A percentile compares a stretch with the other conserved stretches of the same genome.
Conservation (phyloP, 2,113 vertebrate species). For the Rhipidura dahli region DNA sequence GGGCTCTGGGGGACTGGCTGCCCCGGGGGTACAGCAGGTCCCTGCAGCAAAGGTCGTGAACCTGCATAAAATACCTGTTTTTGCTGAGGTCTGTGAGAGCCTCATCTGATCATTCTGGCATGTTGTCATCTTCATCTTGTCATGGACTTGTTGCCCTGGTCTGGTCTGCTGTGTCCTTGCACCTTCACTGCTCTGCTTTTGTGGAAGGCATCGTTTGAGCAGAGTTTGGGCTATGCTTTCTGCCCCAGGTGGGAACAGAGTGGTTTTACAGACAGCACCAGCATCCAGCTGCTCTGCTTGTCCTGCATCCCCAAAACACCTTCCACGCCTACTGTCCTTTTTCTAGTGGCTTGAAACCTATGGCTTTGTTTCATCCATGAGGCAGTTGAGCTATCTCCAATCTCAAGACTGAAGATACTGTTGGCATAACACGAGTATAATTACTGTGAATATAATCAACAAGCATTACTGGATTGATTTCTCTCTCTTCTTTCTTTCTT, state of each 20-base stretch:
- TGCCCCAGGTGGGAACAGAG: neutral
- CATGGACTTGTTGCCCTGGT: neutral
- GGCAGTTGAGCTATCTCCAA: neutral
- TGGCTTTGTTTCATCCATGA: neutral
- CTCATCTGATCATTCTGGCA: accelerated
- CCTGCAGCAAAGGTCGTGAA: neutral
- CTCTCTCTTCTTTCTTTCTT: neutral
- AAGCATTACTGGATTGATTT: slow-evolving; percentile 28
- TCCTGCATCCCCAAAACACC: neutral
- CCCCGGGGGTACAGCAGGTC: neutral
- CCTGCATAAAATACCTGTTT: neutral
- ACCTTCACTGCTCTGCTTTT: neutral
- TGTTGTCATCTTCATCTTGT: neutral
- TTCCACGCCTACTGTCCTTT: neutral
- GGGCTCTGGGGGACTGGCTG: accelerated
- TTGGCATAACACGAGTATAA: slow-evolving; percentile 34
- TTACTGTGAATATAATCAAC: slow-evolving; percentile 29
- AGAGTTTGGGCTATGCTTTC: neutral
- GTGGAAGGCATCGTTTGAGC: neutral
- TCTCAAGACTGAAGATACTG: slow-evolving; percentile 7
- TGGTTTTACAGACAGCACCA: neutral
- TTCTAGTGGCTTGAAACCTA: neutral
- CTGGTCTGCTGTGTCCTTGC: neutral
- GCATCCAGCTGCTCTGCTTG: neutral
- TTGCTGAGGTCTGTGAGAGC: neutral